phyloP scores from a whole-genome alignment of 2,797 vertebrate species.

The Hybognathus amarus region DNA sequence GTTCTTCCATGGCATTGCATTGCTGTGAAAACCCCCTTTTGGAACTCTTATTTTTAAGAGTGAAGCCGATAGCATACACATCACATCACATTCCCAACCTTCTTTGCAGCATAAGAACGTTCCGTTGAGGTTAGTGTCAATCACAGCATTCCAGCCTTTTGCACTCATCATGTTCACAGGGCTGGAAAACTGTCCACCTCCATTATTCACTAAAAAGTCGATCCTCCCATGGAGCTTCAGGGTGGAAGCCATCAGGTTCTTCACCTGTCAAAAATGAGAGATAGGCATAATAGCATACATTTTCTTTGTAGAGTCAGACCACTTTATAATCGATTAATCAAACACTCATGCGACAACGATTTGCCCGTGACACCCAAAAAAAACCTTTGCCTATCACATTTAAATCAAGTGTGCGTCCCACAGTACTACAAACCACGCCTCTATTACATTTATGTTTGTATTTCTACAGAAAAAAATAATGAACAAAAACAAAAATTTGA shows the following conservation, averaged over 20 bases:
- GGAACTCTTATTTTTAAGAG: neutral
- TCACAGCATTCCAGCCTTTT: slow-evolving; percentile 94
- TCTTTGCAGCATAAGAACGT: slow-evolving; percentile 94
- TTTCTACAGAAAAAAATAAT: neutral
- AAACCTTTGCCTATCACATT: neutral
- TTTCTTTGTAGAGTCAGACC: neutral
- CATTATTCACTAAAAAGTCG: slow-evolving; percentile 94
- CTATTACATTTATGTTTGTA: neutral
- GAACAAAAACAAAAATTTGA: neutral
- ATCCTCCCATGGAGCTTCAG: slow-evolving; percentile 81
- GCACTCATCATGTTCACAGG: slow-evolving; percentile 78
- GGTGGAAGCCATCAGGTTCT: slow-evolving; percentile 82
- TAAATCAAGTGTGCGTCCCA: neutral
- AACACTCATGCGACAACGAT: neutral
- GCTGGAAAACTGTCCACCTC: slow-evolving; percentile 89
- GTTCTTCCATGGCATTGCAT: no score
- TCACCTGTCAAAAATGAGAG: slow-evolving; percentile 78
- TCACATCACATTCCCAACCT: slow-evolving; percentile 70
- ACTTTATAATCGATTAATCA: neutral
- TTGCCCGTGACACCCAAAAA: neutral
- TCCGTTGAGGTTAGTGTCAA: slow-evolving; percentile 94
- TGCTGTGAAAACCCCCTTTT: no score
- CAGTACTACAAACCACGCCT: no score
- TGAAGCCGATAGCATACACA: neutral
- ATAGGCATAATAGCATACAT: neutral